Base-by-base conservation (phyloP, 2,113 vertebrate species). In the Anguilla japonica region DNA sequence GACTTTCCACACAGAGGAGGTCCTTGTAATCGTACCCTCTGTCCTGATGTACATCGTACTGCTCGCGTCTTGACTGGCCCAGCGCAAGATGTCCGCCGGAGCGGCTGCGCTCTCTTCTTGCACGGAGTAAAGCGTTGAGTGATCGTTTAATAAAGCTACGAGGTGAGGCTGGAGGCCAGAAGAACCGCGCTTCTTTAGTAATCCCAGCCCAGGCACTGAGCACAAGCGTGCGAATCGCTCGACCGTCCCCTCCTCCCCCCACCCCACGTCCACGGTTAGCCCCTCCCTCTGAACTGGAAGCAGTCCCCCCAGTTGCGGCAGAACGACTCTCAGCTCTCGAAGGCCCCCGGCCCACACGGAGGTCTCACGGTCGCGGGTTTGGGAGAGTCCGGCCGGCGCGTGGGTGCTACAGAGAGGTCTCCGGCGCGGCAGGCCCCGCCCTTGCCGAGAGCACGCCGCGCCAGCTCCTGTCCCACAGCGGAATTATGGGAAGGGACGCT, bases 81-180 rank as follows among this genome's bases (percentile, higher is more conserved):
- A 81, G 41, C 39, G 13, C 79, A 41, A 13, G 41, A 80, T 9
- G 20, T 40, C 85, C 84, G 85, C 87, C 81, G 88, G 91, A 92
- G 63, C 20, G n/a, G 8, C 88, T 5, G 5, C 83, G 84, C 83
- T 34, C 20, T 63, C 85, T 67, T 67, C 15, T 40, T 79, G 83
- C 46, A 81, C 79, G 89, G 87, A 91, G 85, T 91, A 92, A 95
- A 93, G 93, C 91, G 91, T 93, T 91, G 89, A 91, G 92, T 92
- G 93, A 92, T 85, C 22, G 89, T 90, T 87, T 90, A 89, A 89
- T 94, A 93, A 95, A 95, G 95, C 94, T 94, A 88, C 90, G 82
- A 90, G 88, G 86, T 88, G 88, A 86, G 85, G 89, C 91, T 85
- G 84, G 84, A 92, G 88, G 87, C 41, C 63, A 78, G 71, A 75